Base-by-base conservation (phyloP, 2,888 invertebrate genomes). In the Conus canariensis region DNA sequence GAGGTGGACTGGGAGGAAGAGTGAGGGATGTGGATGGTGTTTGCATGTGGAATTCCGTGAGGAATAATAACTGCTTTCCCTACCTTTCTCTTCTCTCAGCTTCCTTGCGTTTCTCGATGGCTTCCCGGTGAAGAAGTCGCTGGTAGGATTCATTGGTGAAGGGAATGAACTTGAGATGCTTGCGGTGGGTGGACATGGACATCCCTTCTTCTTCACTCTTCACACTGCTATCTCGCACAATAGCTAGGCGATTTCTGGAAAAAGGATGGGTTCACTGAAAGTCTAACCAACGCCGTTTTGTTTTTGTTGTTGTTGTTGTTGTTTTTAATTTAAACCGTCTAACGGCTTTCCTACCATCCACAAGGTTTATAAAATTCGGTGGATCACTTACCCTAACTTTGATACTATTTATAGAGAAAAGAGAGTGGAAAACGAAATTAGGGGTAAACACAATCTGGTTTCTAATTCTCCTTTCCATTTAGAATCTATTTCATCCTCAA, bases 121-220 rank as follows among this genome's bases (percentile, higher is more conserved):
- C 86, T 90, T 94, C 94, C 56, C 92, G 88, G 22, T 92, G 90
- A 12, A 93, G 87, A 74, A 94, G 94, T 8, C 90, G 88, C n/a
- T 92, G 90, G 91, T 93, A 94, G 9, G 94, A 93, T 8, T 92
- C 92, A 9, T 90, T 56, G 0, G 92, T 93, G 90, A 93, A 95
- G 9, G 91, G 91, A 10, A 90, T 90, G 85, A 94, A 94, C 19
- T 90, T 91, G 45, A 88, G 77, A 25, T 80, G 25, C 22, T 45
- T 70, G 56, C 30, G 70, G 22, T 16, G 4, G 45, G 45, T 45
- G 45, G 45, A 45, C 45, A 45, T 45, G 45, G 45, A 45, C 45
- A 45, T 56, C 7, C 14, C 25, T 10, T 58, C 85, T 10, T 25
- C 85, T 6, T 70, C 82, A 83, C 22, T 58, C 25, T 85, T 74